These are phyloP conservation scores for Crossaster papposus DNA, from an alignment of 53 echinoderm and acorn worm genomes.

Conservation along the genomic window DNA sequence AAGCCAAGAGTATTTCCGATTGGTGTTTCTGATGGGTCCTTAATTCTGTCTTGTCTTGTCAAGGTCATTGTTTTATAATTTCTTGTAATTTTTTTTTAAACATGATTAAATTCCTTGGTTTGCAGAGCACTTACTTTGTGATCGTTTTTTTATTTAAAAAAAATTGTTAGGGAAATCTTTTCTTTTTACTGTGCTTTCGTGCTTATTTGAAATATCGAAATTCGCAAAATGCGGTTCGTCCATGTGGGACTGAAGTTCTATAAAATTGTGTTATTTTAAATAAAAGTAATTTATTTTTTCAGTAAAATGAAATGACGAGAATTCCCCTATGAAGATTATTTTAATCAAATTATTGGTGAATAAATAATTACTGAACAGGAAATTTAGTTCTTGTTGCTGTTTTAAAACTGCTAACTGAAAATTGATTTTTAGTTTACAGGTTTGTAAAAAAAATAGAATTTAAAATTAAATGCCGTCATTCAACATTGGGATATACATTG, in stretches of 20 bases:
- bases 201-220: background rate
- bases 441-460: no score
- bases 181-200: background rate
- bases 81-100: background rate
- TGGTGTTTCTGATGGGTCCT: background rate
- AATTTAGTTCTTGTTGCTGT: no score
- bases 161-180: background rate
- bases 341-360: no score
- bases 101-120: background rate
- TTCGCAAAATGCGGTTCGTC: background rate
- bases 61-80: background rate
- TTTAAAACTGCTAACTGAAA: no score
- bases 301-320: no score
- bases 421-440: no score
- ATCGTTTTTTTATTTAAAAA: background rate
- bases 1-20: background rate
- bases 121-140: background rate
- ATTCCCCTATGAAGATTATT: no score
- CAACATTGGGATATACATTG: no score
- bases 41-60: background rate
- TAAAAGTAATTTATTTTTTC: no score
- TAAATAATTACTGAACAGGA: no score
- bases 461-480: no score
- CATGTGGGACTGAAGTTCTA: background rate
- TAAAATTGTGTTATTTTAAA: background rate